phyloP scores from a whole-genome alignment of 2,888 invertebrate genomes.

The Lutraria lutraria region DNA sequence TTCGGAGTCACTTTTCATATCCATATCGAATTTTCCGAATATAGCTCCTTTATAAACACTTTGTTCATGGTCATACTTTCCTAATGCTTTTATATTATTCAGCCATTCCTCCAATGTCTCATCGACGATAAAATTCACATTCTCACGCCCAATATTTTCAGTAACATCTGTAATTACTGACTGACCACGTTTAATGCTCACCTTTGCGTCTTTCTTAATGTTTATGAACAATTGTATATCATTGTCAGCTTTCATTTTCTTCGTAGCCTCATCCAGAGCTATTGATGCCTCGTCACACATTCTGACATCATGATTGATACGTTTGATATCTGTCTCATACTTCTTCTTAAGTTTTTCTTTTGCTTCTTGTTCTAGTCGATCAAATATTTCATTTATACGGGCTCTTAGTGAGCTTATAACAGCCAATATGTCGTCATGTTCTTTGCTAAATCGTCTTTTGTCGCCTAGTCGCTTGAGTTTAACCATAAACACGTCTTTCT shows the following conservation, averaged over 20 bases:
- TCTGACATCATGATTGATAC: slow-evolving; percentile 54
- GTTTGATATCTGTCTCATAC: slow-evolving; percentile 46
- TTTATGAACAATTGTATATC: slow-evolving; percentile 60
- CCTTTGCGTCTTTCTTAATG: slow-evolving; percentile 57
- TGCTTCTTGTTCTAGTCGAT: slow-evolving; percentile 53
- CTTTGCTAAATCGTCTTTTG: slow-evolving; percentile 50
- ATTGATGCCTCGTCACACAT: slow-evolving; percentile 57
- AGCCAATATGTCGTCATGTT: slow-evolving; percentile 50
- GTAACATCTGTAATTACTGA: slow-evolving; percentile 50
- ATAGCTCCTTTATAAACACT: slow-evolving; percentile 51
- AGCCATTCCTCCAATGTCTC: slow-evolving; percentile 62
- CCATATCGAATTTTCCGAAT: slow-evolving; percentile 53
- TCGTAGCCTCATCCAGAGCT: slow-evolving; percentile 49
- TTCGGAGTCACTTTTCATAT: slow-evolving; percentile 53
- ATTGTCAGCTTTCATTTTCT: slow-evolving; percentile 48
- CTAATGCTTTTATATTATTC: slow-evolving; percentile 47
- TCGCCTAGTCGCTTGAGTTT: slow-evolving; percentile 57
- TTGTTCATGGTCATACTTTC: slow-evolving; percentile 65
- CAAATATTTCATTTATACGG: slow-evolving; percentile 56
- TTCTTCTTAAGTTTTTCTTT: slow-evolving; percentile 49
- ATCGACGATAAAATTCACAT: slow-evolving; percentile 54
- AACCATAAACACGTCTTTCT: slow-evolving; percentile 51
- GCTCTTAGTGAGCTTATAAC: slow-evolving; percentile 44
- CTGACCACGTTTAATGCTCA: slow-evolving; percentile 47
- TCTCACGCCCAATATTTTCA: slow-evolving; percentile 56